Evolutionary conservation across 2,797 vertebrate species (phyloP).

Genomic region (Calcarius lapponicus): DNA sequence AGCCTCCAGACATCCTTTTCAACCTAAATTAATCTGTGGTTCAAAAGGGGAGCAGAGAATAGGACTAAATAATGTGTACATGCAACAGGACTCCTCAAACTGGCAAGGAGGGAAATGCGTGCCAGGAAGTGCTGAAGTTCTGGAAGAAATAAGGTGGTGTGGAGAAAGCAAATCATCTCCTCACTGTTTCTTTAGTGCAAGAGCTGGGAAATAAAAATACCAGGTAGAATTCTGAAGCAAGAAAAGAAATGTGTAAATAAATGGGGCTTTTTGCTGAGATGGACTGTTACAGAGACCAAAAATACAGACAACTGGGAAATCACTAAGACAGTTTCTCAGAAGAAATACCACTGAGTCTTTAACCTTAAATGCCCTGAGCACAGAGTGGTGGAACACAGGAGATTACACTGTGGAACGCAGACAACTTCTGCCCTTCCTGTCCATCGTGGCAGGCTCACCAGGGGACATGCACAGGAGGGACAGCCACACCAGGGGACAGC

Average conservation of each 20-base stretch:
- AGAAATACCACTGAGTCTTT: not conserved
- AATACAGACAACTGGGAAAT: not conserved
- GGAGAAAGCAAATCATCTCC: not conserved
- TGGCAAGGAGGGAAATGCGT: not conserved
- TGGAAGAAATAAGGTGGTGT: not conserved
- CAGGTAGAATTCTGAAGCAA: not conserved
- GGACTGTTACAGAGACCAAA: not conserved
- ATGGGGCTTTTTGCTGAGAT: not conserved
- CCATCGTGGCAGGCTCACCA: too few species aligned
- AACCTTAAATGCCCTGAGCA: not conserved
- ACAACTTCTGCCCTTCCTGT: not conserved
- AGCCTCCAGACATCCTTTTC: not conserved
- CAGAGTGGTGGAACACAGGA: not conserved
- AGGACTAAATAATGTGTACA: not conserved
- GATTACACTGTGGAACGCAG: too few species aligned
- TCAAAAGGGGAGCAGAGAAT: not conserved
- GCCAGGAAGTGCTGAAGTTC: not conserved
- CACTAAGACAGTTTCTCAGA: not conserved
- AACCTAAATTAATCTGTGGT: not conserved
- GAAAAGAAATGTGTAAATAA: not conserved
- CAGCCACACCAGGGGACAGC: too few species aligned
- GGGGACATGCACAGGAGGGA: too few species aligned
- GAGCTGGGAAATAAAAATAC: not conserved
- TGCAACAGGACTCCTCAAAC: not conserved
- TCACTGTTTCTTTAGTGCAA: not conserved